These are phyloP conservation scores for Anthrax anthrax DNA, from an alignment of 2,888 invertebrate species.

Conservation along the genomic window DNA sequence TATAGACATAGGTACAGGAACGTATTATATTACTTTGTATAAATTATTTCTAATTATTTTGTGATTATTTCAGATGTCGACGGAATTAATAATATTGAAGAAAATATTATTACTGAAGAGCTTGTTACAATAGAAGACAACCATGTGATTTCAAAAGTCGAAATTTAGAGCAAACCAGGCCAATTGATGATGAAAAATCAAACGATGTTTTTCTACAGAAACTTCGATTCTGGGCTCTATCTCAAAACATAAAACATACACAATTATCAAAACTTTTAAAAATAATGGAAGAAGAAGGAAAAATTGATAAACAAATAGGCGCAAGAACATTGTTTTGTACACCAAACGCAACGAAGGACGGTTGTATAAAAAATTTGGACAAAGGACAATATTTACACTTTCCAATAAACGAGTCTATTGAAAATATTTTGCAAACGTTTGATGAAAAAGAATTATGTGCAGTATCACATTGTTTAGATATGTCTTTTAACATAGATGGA, in stretches of 20 bases:
- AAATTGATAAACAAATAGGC: background rate
- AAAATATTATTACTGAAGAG: background rate
- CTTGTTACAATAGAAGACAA: background rate
- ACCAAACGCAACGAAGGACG: background rate
- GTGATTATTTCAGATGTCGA: background rate
- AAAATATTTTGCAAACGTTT: background rate
- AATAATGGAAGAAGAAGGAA: background rate
- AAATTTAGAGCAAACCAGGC: background rate
- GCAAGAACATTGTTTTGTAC: background rate
- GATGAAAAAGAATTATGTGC: background rate
- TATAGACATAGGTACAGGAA: background rate
- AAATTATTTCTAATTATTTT: background rate
- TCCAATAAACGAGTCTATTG: background rate
- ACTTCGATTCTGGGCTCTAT: background rate
- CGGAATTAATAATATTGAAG: background rate
- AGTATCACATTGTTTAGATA: background rate
- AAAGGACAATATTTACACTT: background rate
- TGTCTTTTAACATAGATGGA: background rate
- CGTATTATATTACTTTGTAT: background rate
- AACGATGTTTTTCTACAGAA: background rate
- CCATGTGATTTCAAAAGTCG: background rate
- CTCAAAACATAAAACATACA: background rate
- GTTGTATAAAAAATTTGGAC: background rate
- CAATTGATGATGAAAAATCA: background rate
- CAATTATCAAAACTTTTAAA: background rate